A percentile compares a stretch with the other conserved stretches of the same genome.
Evolutionary conservation across 2,888 invertebrate genomes (phyloP).

Genomic region (Leptinotarsa haldemani): DNA sequence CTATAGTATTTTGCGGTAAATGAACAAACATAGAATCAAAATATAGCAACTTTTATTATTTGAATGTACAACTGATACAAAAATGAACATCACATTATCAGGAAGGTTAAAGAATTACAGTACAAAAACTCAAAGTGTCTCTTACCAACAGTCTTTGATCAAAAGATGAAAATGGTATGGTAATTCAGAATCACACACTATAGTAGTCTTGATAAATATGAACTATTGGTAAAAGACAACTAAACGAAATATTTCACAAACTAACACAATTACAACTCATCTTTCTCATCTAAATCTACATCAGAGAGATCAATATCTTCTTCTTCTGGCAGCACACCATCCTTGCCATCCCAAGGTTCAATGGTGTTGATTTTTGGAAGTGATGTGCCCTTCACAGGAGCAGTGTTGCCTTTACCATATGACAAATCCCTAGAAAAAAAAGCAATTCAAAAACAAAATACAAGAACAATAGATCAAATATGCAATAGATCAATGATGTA

Average conservation of each 20-base stretch:
- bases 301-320: constrained; percentile 95
- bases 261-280: constrained; percentile 73
- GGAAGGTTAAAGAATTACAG: constrained; percentile 27
- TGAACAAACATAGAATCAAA: constrained; percentile 21
- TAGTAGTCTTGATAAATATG: constrained; percentile 6
- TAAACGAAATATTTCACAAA: not conserved
- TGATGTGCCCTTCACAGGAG: constrained; percentile 84
- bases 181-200: constrained; percentile 16
- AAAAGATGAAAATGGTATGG: constrained; percentile 8
- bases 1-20: too few species aligned
- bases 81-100: constrained; percentile 34
- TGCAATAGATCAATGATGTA: too few species aligned
- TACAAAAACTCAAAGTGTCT: constrained; percentile 23
- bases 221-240: constrained; percentile 16
- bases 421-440: constrained; percentile 79
- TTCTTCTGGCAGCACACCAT: constrained; percentile 85
- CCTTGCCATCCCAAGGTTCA: constrained; percentile 94
- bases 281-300: constrained; percentile 84
- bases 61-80: constrained; percentile 31
- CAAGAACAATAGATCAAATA: not conserved
- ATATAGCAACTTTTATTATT: constrained; percentile 32
- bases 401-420: constrained; percentile 92
- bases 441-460: constrained; percentile 81
- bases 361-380: constrained; percentile 78
- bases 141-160: constrained; percentile 19